These are phyloP conservation scores for Sciurus vulgaris DNA, from an alignment of 2,797 vertebrate genomes.

Conservation along the genomic window DNA sequence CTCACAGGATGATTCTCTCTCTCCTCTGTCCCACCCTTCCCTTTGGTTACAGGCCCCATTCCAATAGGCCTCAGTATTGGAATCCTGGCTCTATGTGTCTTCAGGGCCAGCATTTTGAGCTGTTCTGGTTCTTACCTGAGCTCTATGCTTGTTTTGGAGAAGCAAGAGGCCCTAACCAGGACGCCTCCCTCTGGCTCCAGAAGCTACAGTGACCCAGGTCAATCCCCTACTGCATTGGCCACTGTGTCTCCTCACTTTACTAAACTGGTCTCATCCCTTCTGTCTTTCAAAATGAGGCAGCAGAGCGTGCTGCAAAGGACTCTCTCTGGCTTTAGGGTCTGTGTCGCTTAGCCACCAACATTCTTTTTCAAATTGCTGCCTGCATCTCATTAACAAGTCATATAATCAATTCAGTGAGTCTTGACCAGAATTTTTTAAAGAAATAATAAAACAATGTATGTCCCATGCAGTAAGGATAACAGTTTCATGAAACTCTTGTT, in stretches of 20 bases:
- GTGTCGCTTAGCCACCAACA: not conserved
- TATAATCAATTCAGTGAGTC: not conserved
- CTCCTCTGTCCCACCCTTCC: not conserved
- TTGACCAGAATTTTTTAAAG: not conserved
- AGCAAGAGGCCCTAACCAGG: not conserved
- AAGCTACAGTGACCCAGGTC: not conserved
- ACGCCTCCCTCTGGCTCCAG: not conserved
- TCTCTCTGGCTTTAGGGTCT: not conserved
- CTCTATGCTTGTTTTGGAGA: not conserved
- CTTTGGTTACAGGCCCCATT: not conserved
- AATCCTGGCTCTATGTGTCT: not conserved
- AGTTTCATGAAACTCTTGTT: constrained; percentile 39
- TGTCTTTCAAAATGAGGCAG: constrained; percentile 28
- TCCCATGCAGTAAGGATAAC: not conserved
- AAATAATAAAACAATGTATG: not conserved
- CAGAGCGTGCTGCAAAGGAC: not conserved
- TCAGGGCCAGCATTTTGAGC: not conserved
- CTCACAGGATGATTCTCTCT: not conserved
- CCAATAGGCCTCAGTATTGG: not conserved
- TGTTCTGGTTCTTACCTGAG: not conserved
- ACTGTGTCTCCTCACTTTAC: not conserved
- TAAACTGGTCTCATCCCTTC: not conserved
- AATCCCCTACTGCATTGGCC: not conserved
- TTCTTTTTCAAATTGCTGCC: not conserved
- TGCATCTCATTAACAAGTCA: not conserved